These are phyloP conservation scores for Ellobius talpinus DNA, from an alignment of 2,113 vertebrate genomes.

Conservation along the genomic window DNA sequence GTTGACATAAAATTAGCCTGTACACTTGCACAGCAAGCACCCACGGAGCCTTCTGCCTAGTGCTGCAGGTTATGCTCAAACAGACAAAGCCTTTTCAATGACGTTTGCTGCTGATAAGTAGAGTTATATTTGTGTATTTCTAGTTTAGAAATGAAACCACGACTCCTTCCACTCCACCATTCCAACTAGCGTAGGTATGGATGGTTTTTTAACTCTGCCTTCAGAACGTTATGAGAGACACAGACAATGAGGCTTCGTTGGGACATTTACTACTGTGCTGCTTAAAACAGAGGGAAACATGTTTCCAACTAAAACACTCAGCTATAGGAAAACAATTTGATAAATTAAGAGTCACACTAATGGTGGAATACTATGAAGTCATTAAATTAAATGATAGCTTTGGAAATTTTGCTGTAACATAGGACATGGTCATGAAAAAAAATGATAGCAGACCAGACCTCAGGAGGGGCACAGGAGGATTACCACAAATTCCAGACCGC, in stretches of 20 bases:
- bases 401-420: background rate
- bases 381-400: conserved; percentile 16
- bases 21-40: background rate
- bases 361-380: background rate
- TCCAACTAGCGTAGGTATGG: background rate
- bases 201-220: background rate
- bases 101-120: background rate
- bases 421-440: background rate
- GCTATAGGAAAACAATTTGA: background rate
- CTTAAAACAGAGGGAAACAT: background rate
- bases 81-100: background rate
- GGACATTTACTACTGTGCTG: background rate
- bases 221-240: background rate
- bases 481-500: background rate
- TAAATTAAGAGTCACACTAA: background rate
- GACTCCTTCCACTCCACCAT: background rate
- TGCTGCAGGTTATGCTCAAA: background rate
- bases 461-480: background rate
- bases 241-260: background rate
- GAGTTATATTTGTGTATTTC: background rate
- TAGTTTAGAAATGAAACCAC: conserved; percentile 23
- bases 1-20: background rate
- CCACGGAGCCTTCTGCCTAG: background rate
- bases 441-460: background rate
- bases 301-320: background rate